These are phyloP conservation scores for Spermophilus dauricus DNA, from an alignment of 2,113 vertebrate species.

Conservation along the genomic window DNA sequence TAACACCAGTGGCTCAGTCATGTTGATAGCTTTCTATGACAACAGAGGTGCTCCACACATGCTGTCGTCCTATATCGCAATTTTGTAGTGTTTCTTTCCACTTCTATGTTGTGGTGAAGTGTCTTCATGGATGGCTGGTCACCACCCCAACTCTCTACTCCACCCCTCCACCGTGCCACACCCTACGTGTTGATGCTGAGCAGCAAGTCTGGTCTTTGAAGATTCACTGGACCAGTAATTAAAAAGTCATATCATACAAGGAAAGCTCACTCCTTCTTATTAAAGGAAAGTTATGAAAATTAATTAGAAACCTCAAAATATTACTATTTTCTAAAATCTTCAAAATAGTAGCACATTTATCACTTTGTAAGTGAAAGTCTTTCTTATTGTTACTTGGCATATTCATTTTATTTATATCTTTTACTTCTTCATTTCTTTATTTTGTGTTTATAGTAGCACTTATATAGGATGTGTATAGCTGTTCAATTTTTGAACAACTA, in stretches of 20 bases:
- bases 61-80: not conserved
- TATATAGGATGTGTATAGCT: not conserved
- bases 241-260: not conserved
- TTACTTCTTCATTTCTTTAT: not conserved
- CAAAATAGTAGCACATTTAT: not conserved
- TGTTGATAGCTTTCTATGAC: not conserved
- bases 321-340: not conserved
- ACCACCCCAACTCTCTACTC: not conserved
- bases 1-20: not conserved
- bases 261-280: not conserved
- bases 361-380: not conserved
- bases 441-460: not conserved
- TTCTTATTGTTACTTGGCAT: not conserved
- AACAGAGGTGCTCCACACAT: not conserved
- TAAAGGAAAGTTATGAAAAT: not conserved
- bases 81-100: not conserved
- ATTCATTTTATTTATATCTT: constrained; percentile 9
- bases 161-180: too few relatives aligned
- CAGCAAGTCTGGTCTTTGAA: not conserved
- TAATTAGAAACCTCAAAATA: not conserved
- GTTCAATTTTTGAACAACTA: not conserved
- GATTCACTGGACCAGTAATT: not conserved
- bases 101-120: not conserved
- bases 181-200: not conserved
- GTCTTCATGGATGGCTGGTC: not conserved